Percentiles rank a stretch among this genome's conserved stretches.
Conservation (phyloP, 2,797 vertebrate species). For the Eospalax fontanierii region DNA sequence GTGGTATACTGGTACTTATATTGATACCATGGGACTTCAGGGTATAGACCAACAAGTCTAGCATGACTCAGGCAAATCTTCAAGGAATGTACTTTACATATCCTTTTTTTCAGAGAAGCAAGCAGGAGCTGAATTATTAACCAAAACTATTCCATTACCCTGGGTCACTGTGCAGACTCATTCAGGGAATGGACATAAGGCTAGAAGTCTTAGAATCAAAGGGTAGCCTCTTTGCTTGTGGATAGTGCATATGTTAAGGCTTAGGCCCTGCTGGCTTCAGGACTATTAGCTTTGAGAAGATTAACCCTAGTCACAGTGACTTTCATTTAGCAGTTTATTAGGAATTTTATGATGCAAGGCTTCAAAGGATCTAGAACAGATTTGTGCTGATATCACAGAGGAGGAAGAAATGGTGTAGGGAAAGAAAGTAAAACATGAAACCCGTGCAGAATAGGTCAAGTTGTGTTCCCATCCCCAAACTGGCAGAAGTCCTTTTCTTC, state of each 20-base stretch:
- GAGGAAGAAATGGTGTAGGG: slow-evolving; percentile 49
- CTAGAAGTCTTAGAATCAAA: slow-evolving; percentile 39
- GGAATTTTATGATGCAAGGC: slow-evolving; percentile 9
- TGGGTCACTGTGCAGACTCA: slow-evolving; percentile 77
- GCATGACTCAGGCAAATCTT: slow-evolving; percentile 84
- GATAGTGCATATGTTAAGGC: background rate
- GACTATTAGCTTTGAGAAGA: slow-evolving; percentile 53
- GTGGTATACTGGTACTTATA: slow-evolving; percentile 38
- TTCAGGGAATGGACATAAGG: slow-evolving; percentile 64
- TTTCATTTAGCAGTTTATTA: slow-evolving; percentile 52
- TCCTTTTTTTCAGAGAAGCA: slow-evolving; percentile 86
- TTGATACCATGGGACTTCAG: slow-evolving; percentile 85
- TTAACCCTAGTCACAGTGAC: slow-evolving; percentile 27
- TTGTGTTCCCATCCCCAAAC: slow-evolving; percentile 77
- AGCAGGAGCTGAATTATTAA: slow-evolving; percentile 84
- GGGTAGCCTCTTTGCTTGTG: slow-evolving; percentile 41
- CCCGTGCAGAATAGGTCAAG: slow-evolving; percentile 7
- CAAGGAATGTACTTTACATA: slow-evolving; percentile 84
- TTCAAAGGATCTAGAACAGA: slow-evolving; percentile 29
- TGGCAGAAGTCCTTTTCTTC: slow-evolving; percentile 76
- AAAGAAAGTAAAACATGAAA: slow-evolving; percentile 53
- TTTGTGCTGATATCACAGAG: slow-evolving; percentile 51
- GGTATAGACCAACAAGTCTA: slow-evolving; percentile 77
- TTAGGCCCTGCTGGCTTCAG: slow-evolving; percentile 45
- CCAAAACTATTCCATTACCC: slow-evolving; percentile 79